Base-by-base conservation (phyloP, 1,140 invertebrate genomes). In the Archivesica marissinica region DNA sequence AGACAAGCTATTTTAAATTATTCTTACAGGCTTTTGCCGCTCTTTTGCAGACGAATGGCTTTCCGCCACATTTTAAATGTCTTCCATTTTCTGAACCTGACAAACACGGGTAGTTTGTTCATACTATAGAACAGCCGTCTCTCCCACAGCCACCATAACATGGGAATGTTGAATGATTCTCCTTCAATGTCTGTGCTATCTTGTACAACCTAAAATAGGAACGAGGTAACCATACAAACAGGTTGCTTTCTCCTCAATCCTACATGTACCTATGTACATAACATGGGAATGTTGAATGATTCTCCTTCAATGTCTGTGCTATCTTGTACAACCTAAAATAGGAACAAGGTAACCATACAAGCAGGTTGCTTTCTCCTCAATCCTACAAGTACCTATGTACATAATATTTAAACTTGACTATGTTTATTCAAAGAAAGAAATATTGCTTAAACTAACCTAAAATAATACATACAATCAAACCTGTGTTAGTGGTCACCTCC, bases 141-240 rank as follows among this genome's bases (percentile, higher is more conserved):
- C 79, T 93, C 93, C 92, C 93, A 94, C 20, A 94, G 70, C 93
- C 93, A 94, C 91, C 90, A 91, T 47, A 94, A 80, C 11, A 89
- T 89, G 20, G 92, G 91, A 13, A 91, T 93, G n/a, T 87, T 89
- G 25, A 77, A 86, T 0, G 91, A 90, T 59, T 91, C 88, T 15
- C 88, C 86, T 41, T 87, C 80, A 23, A 75, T 33, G 13, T 75
- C 70, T 50, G 38, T 61, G 30, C 23, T 23, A 23, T 85, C 64
- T 54, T 85, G 74, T 85, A 78, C 83, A 13, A 85, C 76, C 74
- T 70, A 38, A 20, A 47, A 54, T 64, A 30, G 30, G 17, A 30
- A 79, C 17, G n/a, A n/a, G n/a, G n/a, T n/a, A n/a, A n/a, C n/a
- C n/a, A n/a, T n/a, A n/a, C n/a, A n/a, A n/a, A n/a, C n/a, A n/a